phyloP scores from a whole-genome alignment of 1,140 invertebrate genomes.

The Heterodera schachtii region DNA sequence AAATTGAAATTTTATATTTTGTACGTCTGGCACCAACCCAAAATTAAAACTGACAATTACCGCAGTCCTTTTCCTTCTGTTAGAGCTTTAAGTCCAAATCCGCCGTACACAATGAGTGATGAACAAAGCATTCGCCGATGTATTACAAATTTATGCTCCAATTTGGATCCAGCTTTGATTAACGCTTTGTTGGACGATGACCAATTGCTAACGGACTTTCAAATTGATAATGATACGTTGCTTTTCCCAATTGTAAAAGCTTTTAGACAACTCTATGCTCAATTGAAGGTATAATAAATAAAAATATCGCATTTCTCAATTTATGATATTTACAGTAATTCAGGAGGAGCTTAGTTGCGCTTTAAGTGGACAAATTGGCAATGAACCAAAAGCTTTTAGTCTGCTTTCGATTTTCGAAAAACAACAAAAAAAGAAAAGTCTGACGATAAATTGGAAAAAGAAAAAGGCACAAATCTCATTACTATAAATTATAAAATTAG shows the following conservation, averaged over 20 bases:
- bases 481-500: background rate
- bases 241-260: background rate
- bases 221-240: background rate
- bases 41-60: too few relatives aligned
- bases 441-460: background rate
- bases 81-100: too few relatives aligned
- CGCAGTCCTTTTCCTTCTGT: too few relatives aligned
- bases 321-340: background rate
- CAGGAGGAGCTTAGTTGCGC: constrained; percentile 16
- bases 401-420: background rate
- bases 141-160: background rate
- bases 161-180: background rate
- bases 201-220: background rate
- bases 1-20: too few relatives aligned
- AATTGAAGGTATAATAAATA: background rate
- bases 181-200: constrained; percentile 1
- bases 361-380: too few relatives aligned
- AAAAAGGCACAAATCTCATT: background rate
- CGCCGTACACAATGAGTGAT: background rate
- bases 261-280: background rate
- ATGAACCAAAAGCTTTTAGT: background rate
- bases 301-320: background rate
- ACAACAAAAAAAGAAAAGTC: background rate
- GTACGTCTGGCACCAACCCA: too few relatives aligned
- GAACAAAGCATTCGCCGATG: background rate